phyloP scores from a whole-genome alignment of 2,113 vertebrate genomes.

The Jacana jacana region DNA sequence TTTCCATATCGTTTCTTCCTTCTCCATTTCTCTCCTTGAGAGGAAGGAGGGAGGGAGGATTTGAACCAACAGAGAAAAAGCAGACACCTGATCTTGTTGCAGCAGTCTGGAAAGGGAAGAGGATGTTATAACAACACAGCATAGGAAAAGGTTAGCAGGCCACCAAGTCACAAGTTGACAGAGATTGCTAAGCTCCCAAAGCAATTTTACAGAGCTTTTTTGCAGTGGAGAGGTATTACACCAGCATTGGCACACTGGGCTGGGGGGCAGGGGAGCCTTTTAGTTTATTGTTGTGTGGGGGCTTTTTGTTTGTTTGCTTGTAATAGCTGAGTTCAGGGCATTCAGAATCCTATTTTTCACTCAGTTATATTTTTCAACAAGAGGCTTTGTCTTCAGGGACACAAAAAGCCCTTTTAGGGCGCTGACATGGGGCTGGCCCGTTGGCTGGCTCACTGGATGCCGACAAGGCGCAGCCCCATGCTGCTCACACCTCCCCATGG shows the following conservation, averaged over 20 bases:
- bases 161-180: background rate
- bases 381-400: slow-evolving; percentile 20
- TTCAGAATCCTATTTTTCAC: slow-evolving; percentile 29
- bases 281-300: background rate
- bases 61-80: background rate
- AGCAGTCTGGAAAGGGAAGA: background rate
- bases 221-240: background rate
- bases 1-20: background rate
- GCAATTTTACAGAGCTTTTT: background rate
- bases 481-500: background rate
- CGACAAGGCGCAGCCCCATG: background rate
- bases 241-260: background rate
- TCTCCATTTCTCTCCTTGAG: background rate
- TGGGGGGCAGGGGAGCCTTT: background rate
- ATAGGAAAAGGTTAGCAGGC: background rate
- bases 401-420: slow-evolving; percentile 35
- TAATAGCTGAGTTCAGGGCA: slow-evolving; percentile 20
- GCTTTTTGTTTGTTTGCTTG: slow-evolving; percentile 14
- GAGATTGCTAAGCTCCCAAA: background rate
- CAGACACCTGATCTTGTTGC: background rate
- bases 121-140: background rate
- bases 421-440: background rate
- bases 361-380: slow-evolving; percentile 49
- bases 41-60: background rate
- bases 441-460: background rate